A percentile compares a stretch with the other conserved stretches of the same genome.
Conservation (phyloP, 2,797 vertebrate species). For the Amblyraja radiata region DNA sequence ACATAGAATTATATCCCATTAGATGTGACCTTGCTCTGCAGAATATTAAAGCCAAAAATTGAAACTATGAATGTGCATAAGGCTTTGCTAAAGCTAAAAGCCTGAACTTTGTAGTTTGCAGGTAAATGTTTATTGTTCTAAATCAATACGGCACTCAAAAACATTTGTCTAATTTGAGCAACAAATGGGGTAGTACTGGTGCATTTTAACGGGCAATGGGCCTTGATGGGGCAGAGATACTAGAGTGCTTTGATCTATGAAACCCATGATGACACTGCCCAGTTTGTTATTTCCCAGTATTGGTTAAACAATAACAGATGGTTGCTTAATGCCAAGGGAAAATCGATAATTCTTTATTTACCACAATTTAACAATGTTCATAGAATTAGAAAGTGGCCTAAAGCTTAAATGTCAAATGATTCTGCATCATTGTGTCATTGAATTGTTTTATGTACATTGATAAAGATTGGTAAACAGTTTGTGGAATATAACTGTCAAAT, state of each 20-base stretch:
- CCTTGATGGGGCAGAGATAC: background rate
- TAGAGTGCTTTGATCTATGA: background rate
- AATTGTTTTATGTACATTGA: background rate
- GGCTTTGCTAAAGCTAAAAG: background rate
- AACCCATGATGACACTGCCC: background rate
- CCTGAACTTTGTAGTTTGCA: background rate
- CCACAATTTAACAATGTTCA: conserved; percentile 11
- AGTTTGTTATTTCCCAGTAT: conserved; percentile 21
- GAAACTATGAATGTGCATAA: background rate
- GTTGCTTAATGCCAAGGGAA: background rate
- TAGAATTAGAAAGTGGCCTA: background rate
- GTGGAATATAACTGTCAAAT: background rate
- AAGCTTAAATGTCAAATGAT: background rate
- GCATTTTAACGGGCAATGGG: background rate
- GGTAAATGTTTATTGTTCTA: background rate
- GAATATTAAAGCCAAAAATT: background rate
- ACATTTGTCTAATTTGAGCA: background rate
- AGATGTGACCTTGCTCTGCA: background rate
- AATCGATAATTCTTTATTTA: conserved; percentile 8
- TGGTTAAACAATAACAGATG: conserved; percentile 20
- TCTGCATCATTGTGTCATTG: background rate
- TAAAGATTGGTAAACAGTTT: background rate
- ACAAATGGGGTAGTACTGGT: conserved; percentile 11
- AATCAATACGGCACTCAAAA: background rate
- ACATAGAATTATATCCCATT: background rate